phyloP scores from a whole-genome alignment of 2,888 invertebrate genomes.

The Adelphocoris suturalis region DNA sequence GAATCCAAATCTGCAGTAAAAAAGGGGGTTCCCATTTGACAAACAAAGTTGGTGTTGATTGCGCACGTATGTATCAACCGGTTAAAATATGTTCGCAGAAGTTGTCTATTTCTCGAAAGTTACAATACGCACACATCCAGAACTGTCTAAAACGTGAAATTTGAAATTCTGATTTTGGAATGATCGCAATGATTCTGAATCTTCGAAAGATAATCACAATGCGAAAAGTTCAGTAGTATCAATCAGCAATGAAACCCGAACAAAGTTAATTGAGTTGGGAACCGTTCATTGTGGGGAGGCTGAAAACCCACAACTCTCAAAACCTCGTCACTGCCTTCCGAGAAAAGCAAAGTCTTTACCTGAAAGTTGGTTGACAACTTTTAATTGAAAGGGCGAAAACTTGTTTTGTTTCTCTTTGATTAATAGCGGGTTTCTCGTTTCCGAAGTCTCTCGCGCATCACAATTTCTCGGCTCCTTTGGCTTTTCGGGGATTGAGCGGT shows the following conservation, averaged over 20 bases:
- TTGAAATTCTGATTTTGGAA: too few relatives aligned
- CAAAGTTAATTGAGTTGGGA: not conserved
- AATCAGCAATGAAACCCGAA: not conserved
- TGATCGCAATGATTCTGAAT: too few relatives aligned
- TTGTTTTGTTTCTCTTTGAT: conserved; percentile 32
- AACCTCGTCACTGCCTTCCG: not conserved
- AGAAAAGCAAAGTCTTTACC: not conserved
- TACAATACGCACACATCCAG: too few relatives aligned
- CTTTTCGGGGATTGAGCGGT: conserved; percentile 1
- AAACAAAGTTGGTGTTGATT: too few relatives aligned
- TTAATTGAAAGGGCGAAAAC: conserved; percentile 11
- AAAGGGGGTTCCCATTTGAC: too few relatives aligned
- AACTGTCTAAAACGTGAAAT: too few relatives aligned
- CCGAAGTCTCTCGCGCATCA: not conserved
- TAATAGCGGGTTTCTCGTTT: conserved; percentile 4
- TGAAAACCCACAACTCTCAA: not conserved
- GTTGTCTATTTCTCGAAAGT: too few relatives aligned
- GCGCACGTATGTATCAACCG: too few relatives aligned
- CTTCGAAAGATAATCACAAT: too few relatives aligned
- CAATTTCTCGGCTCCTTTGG: conserved; percentile 9
- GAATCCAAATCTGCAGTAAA: too few relatives aligned
- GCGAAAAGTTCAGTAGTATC: not conserved
- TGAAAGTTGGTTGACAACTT: not conserved
- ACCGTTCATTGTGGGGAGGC: not conserved
- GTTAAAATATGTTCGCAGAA: too few relatives aligned